Evolutionary conservation across 2,888 invertebrate genomes (phyloP).

Genomic region (Agrochola circellaris): DNA sequence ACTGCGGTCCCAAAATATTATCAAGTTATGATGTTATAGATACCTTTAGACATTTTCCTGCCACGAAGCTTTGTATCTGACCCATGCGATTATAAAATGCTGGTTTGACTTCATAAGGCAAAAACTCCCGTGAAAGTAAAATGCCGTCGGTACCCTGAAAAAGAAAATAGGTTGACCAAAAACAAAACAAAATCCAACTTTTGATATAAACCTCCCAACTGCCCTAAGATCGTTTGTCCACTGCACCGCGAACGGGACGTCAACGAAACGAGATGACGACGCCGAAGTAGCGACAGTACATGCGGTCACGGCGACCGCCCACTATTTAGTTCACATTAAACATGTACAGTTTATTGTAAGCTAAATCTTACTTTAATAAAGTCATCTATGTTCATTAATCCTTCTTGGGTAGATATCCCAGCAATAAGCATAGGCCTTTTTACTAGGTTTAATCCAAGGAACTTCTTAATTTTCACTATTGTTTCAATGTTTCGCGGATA

Average conservation of each 20-base stretch:
- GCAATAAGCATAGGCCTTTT: constrained; percentile 71
- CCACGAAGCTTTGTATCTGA: constrained; percentile 79
- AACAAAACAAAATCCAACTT: neutral
- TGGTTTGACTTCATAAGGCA: constrained; percentile 77
- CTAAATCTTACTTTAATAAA: constrained; percentile 68
- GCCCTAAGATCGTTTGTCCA: neutral
- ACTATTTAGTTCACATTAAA: too few relatives aligned
- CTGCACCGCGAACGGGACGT: too few relatives aligned
- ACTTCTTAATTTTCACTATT: constrained; percentile 68
- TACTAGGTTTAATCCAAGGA: constrained; percentile 59
- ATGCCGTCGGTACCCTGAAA: constrained; percentile 81
- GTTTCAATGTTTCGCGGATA: constrained; percentile 70
- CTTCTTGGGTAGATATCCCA: constrained; percentile 72
- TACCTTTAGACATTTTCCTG: constrained; percentile 83
- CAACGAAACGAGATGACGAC: too few relatives aligned
- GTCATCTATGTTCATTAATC: constrained; percentile 73
- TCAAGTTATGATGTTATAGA: neutral
- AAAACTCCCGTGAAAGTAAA: constrained; percentile 78
- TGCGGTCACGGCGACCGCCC: neutral
- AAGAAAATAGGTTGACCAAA: neutral
- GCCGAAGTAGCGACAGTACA: too few relatives aligned
- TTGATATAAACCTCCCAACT: neutral
- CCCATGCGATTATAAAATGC: constrained; percentile 69
- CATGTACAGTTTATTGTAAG: neutral
- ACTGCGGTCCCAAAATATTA: neutral